Evolutionary conservation across 2,797 vertebrate genomes (phyloP).

Genomic region (Neomorphus geoffroyi): DNA sequence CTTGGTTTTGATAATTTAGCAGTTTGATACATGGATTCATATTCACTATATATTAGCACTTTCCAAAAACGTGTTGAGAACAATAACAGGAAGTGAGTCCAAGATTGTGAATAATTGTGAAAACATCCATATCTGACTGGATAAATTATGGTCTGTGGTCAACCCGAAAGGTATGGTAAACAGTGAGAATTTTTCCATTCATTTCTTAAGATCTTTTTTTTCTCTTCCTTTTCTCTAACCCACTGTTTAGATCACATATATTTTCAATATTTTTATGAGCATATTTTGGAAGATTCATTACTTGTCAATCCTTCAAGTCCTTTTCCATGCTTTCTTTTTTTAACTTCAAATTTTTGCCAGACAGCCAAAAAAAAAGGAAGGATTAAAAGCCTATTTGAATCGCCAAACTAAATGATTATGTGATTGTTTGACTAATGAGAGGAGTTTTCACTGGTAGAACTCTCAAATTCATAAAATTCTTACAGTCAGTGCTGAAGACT

Average conservation of each 20-base stretch:
- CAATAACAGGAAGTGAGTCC: neutral
- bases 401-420: neutral
- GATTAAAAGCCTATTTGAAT: neutral
- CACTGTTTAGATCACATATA: neutral
- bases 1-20: slow-evolving; percentile 1
- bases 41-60: neutral
- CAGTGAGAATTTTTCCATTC: neutral
- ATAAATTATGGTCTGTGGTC: neutral
- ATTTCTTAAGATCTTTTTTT: neutral
- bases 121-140: neutral
- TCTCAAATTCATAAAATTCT: neutral
- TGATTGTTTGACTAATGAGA: neutral
- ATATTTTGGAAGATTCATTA: neutral
- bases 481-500: neutral
- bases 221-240: neutral
- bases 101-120: neutral
- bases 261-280: neutral
- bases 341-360: neutral
- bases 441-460: neutral
- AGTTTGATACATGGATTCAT: neutral
- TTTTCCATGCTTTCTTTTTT: neutral
- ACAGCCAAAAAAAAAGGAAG: neutral
- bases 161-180: neutral
- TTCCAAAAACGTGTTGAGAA: neutral
- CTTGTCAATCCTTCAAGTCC: neutral